Base-by-base conservation (phyloP, 2,797 vertebrate species). In the Anabacerthia variegaticeps region DNA sequence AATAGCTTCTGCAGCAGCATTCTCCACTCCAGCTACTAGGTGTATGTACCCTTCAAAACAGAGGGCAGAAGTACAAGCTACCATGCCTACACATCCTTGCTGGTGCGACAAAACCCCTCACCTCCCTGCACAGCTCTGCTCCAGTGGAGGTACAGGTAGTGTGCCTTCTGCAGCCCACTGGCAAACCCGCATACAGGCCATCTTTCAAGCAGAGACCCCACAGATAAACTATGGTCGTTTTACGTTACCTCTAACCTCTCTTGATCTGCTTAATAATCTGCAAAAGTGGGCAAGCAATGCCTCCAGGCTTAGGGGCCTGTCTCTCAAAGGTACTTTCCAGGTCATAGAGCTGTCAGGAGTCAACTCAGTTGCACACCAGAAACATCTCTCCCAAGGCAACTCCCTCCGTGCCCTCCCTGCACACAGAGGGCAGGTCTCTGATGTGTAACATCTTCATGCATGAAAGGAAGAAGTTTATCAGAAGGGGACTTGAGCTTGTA, bases 41-140 rank as follows among this genome's bases (percentile, higher is more conserved):
- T 17, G 18, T 12, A 26, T 0, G 0, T 7, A 51, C 18, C 24
- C 58, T 36, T 44, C 36, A n/a, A 68, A 81, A 26, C 0, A 2
- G 28, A 51, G 51, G 1, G 4, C 41, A 49, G 37, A 65, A 28
- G 14, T 7, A 30, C 0, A 7, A 73, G 32, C 36, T 77, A 61
- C 36, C 0, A 0, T 46, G 73, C 56, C 61, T 20, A 32, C 39
- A 5, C 0, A 0, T 46, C 37, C 43, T 54, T 0, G 0, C 15
- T 13, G 49, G 18, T 36, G 16, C 55, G 7, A 4, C 7, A 1
- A 71, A 76, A 61, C 23, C 13, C 28, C 44, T 59, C 15, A 5
- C 9, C 19, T 23, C 71, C 26, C 52, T 17, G 2, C 30, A 4
- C 52, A 37, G 37, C 74, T 51, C 39, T 15, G 56, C 75, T 79